These are phyloP conservation scores for Brachionus angularis DNA, from an alignment of 1,140 invertebrate species.

Conservation along the genomic window DNA sequence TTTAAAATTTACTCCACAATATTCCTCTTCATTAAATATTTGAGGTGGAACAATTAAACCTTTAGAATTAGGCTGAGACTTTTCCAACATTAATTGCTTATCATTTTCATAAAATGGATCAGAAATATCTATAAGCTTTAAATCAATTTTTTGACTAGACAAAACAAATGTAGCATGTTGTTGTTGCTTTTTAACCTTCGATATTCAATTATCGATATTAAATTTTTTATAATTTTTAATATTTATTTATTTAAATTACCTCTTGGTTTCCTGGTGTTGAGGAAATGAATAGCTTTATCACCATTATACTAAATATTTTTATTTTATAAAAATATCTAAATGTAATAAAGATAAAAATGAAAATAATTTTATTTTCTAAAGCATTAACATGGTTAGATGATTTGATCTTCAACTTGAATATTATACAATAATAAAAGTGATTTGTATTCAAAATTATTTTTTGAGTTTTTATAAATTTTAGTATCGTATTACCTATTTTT, in stretches of 20 bases:
- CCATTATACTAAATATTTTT: constrained; percentile 68
- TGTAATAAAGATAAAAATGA: no score
- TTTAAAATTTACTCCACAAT: constrained; percentile 75
- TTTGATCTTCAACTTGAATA: no score
- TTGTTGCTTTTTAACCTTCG: constrained; percentile 86
- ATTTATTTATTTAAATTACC: constrained; percentile 62
- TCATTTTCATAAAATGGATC: constrained; percentile 79
- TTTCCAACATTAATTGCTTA: constrained; percentile 85
- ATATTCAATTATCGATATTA: no score
- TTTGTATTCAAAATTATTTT: no score
- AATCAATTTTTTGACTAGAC: constrained; percentile 76
- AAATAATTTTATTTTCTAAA: no score
- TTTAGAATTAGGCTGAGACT: constrained; percentile 66
- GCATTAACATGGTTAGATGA: no score
- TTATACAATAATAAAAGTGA: no score
- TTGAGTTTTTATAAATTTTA: no score
- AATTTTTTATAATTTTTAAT: no score
- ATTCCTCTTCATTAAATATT: constrained; percentile 83
- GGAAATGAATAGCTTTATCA: constrained; percentile 80
- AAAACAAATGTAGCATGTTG: constrained; percentile 83
- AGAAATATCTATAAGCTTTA: constrained; percentile 83
- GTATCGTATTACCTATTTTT: no score
- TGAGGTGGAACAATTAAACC: constrained; percentile 78
- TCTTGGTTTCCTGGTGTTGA: constrained; percentile 84
- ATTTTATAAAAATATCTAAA: no score